Evolutionary conservation across 1,140 invertebrate genomes (phyloP).

Genomic region (Grapholita molesta): DNA sequence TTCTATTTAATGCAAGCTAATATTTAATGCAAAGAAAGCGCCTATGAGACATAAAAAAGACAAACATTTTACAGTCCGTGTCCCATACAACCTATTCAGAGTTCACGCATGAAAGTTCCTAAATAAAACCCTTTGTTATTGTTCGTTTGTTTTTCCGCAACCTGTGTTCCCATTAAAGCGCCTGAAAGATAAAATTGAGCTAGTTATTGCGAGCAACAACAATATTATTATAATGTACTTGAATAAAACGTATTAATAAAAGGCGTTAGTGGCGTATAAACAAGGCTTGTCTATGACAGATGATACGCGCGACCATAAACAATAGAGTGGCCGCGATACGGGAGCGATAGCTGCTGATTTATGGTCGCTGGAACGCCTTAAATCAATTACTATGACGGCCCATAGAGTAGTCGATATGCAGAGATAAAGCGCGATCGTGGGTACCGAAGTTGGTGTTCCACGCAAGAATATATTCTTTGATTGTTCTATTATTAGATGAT

Average conservation of each 20-base stretch:
- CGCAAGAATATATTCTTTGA: too few relatives aligned
- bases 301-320: slow-evolving; percentile 53
- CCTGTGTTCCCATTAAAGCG: slow-evolving; percentile 16
- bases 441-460: not conserved
- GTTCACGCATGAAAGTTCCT: slow-evolving; percentile 1
- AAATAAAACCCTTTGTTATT: slow-evolving; percentile 8
- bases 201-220: slow-evolving; percentile 7
- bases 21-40: not conserved
- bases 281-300: slow-evolving; percentile 47
- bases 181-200: slow-evolving; percentile 19
- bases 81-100: not conserved
- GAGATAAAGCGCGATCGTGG: slow-evolving; percentile 2
- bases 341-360: slow-evolving; percentile 49
- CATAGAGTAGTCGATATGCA: slow-evolving; percentile 20
- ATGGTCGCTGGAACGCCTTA: slow-evolving; percentile 41
- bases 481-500: too few relatives aligned
- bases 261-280: slow-evolving; percentile 36
- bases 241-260: slow-evolving; percentile 21
- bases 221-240: slow-evolving; percentile 23
- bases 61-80: not conserved
- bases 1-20: not conserved
- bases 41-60: not conserved
- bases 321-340: slow-evolving; percentile 50
- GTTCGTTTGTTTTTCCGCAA: not conserved
- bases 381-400: slow-evolving; percentile 47